Percentiles rank a stretch among this genome's conserved stretches.
These are phyloP conservation scores for Ochotona princeps DNA, from an alignment of 2,113 vertebrate genomes.

Conservation along the genomic window DNA sequence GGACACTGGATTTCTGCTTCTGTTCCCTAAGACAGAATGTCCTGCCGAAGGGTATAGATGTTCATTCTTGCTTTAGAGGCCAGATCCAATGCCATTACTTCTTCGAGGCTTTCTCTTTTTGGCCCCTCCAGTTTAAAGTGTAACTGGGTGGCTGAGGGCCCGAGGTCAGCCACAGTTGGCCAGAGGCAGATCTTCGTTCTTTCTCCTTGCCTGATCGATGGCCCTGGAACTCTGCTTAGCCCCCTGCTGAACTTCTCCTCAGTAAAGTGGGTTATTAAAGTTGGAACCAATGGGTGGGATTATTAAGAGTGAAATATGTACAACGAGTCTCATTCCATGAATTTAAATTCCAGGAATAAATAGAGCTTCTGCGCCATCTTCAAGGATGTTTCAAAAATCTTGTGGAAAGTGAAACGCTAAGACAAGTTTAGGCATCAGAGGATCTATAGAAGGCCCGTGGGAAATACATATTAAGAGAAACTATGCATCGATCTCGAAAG, in stretches of 20 bases:
- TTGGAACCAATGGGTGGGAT: background rate
- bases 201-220: background rate
- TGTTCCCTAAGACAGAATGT: background rate
- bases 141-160: background rate
- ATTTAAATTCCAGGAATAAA: conserved; percentile 41
- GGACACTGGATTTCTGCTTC: background rate
- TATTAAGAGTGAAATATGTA: conserved; percentile 5
- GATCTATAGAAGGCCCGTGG: no score
- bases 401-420: no score
- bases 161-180: background rate
- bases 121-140: background rate
- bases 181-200: background rate
- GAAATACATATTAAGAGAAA: no score
- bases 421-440: no score
- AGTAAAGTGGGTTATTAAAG: background rate
- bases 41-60: background rate
- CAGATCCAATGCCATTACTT: background rate
- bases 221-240: background rate
- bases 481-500: no score
- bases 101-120: background rate
- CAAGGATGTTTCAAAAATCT: background rate
- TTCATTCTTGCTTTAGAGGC: background rate
- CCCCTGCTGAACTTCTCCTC: background rate
- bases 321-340: background rate
- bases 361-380: no score